Conservation (phyloP, 1,140 invertebrate species). For the Drosophila bifasciata region DNA sequence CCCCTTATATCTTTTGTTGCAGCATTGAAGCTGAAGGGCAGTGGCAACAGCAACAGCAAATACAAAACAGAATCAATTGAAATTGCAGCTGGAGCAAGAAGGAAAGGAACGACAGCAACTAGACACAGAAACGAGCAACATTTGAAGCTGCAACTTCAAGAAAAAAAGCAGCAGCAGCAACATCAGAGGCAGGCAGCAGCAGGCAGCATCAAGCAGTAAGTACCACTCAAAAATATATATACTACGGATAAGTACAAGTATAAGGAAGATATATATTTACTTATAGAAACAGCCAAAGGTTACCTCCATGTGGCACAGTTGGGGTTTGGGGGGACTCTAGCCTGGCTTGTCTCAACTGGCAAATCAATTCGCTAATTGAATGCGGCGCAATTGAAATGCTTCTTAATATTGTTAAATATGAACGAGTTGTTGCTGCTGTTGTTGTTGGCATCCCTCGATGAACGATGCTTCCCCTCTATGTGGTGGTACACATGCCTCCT, state of each 20-base stretch:
- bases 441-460: conserved; percentile 44
- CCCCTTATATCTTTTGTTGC: conserved; percentile 9
- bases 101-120: background rate
- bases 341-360: conserved; percentile 9
- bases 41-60: conserved; percentile 9
- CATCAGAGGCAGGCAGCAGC: conserved; percentile 31
- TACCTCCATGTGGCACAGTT: too few relatives aligned
- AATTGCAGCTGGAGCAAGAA: conserved; percentile 1
- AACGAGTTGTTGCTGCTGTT: too few relatives aligned
- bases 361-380: conserved; percentile 76
- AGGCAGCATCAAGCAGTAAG: conserved; percentile 35
- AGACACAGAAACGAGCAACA: background rate
- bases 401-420: conserved; percentile 66
- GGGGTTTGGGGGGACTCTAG: too few relatives aligned
- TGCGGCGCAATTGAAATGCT: conserved; percentile 66
- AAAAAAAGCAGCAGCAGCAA: conserved; percentile 19
- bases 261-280: too few relatives aligned
- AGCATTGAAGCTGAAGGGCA: conserved; percentile 24
- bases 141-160: conserved; percentile 3
- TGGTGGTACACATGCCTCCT: background rate
- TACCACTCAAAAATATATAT: conserved; percentile 27
- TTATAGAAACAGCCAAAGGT: too few relatives aligned
- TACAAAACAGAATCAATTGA: conserved; percentile 8
- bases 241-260: too few relatives aligned
- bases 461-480: conserved; percentile 2